Base-by-base conservation (phyloP, 2,888 invertebrate species). In the Helobdella robusta region DNA sequence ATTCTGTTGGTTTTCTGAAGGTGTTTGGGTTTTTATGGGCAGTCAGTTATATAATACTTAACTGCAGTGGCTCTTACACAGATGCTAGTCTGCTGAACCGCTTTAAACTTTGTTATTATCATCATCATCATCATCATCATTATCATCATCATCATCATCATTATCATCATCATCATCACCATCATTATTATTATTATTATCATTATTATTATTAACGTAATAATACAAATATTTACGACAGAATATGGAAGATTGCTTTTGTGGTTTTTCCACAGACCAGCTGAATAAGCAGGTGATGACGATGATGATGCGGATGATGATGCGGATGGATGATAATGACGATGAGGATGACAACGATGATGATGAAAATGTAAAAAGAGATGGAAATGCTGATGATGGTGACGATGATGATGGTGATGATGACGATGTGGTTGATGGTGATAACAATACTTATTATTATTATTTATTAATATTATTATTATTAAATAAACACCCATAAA, bases 81-180 rank as follows among this genome's bases (percentile, higher is more conserved):
- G 44, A 40, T 15, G n/a, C n/a, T n/a, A 40, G 44, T 40, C n/a
- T 40, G 11, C n/a, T 40, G 44, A 40, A 15, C n/a, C 11, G n/a
- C 11, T 40, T 15, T 40, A 15, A 40, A 40, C n/a, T 40, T 15
- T 40, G n/a, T 40, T 15, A 40, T 40, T 15, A 40, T 40, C 44
- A 40, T 40, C 44, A 40, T 15, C 44, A 40, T 40, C n/a, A 40
- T 15, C 44, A 40, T 40, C 44, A 40, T 40, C 44, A 40, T 40
- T 15, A 40, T 15, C 44, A 40, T 40, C 44, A 32, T 23, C 59
- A 34, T 59, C 59, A 32, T 59, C 59, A 59, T 36, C 59, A 59
- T 20, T 23, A 6, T 59, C 35, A 36, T 11, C 59, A 36, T 59
- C 56, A 56, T 5, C 56, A 56, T 23, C 56, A 5, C 5, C 56